A percentile compares a stretch with the other conserved stretches of the same genome.
phyloP scores from a whole-genome alignment of 2,113 vertebrate genomes.

The Eulemur macaco region DNA sequence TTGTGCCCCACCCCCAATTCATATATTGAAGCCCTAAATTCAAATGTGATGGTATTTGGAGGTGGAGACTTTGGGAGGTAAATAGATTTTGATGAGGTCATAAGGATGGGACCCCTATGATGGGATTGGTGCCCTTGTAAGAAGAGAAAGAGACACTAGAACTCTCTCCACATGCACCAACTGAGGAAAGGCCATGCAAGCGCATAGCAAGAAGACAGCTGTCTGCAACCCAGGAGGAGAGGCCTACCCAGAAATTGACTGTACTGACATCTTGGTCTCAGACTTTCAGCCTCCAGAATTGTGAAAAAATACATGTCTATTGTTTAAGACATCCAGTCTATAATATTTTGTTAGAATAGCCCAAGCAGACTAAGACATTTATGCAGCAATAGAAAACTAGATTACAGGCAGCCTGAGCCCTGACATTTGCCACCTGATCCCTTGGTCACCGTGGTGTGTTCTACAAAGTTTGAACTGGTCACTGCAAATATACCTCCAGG shows the following conservation, averaged over 20 bases:
- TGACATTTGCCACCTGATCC: not conserved
- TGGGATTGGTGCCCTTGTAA: not conserved
- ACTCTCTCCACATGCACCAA: fast-evolving
- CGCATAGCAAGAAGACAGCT: not conserved
- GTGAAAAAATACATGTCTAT: not conserved
- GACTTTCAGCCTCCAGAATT: not conserved
- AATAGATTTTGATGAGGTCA: not conserved
- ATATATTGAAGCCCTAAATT: not conserved
- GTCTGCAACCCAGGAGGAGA: not conserved
- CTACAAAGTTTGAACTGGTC: not conserved
- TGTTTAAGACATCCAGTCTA: not conserved
- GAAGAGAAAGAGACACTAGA: not conserved
- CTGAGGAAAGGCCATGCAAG: not conserved
- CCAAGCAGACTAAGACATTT: not conserved
- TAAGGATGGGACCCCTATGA: not conserved
- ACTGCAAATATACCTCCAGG: not conserved
- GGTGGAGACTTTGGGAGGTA: not conserved
- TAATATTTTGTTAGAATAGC: not conserved
- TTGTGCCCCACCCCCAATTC: not conserved
- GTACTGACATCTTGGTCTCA: not conserved
- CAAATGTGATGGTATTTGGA: not conserved
- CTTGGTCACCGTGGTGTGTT: not conserved
- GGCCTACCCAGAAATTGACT: not conserved
- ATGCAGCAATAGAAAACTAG: not conserved
- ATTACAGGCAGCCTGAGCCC: not conserved